A percentile compares a stretch with the other conserved stretches of the same genome.
Evolutionary conservation across 2,888 invertebrate genomes (phyloP).

Genomic region (Aelia acuminata): DNA sequence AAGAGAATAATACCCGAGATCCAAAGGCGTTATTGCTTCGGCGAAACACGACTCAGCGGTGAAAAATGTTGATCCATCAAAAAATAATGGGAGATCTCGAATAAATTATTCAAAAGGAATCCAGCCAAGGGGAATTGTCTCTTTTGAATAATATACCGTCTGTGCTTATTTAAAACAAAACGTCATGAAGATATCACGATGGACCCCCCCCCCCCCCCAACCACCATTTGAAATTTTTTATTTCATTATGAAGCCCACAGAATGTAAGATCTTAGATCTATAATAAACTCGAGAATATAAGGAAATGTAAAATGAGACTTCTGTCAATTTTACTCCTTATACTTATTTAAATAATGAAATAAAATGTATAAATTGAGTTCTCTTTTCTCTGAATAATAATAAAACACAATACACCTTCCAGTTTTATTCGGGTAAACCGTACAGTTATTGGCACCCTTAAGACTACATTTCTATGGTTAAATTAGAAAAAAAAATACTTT

Average conservation of each 20-base stretch:
- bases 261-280: neutral
- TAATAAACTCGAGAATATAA: neutral
- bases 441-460: too few relatives aligned
- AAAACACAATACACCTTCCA: too few relatives aligned
- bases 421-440: too few relatives aligned
- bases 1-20: neutral
- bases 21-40: neutral
- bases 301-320: too few relatives aligned
- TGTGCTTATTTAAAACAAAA: neutral
- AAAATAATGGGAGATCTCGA: constrained; percentile 21
- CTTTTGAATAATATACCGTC: neutral
- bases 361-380: too few relatives aligned
- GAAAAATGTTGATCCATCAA: constrained; percentile 35
- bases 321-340: neutral
- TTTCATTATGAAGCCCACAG: neutral
- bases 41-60: constrained; percentile 10
- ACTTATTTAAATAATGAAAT: neutral
- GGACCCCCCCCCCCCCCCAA: too few relatives aligned
- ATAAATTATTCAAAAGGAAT: constrained; percentile 2
- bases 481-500: too few relatives aligned
- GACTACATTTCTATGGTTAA: too few relatives aligned
- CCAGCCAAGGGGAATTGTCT: neutral
- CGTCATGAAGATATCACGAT: neutral
- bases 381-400: too few relatives aligned
- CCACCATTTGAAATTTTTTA: neutral